phyloP scores from a whole-genome alignment of 53 echinoderm and acorn worm genomes.

The Echinarachnius parma region DNA sequence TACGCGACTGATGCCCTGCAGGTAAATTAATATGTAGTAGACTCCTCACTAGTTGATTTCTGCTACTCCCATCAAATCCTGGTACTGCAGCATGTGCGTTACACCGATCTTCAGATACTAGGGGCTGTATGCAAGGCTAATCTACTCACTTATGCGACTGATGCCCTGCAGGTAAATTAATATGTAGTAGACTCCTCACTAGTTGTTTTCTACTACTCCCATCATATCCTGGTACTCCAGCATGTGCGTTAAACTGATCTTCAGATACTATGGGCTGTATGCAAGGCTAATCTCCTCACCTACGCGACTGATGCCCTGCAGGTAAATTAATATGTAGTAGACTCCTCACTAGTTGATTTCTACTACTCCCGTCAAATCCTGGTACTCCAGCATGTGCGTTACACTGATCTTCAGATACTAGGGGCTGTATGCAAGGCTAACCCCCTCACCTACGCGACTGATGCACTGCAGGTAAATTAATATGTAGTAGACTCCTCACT shows the following conservation, averaged over 20 bases:
- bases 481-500: no score
- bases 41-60: slow-evolving; percentile 19
- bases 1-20: slow-evolving; percentile 32
- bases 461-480: slow-evolving; percentile 39
- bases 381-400: slow-evolving; percentile 20
- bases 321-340: slow-evolving; percentile 38
- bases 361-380: slow-evolving; percentile 9
- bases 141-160: slow-evolving; percentile 7
- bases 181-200: slow-evolving; percentile 25
- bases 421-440: slow-evolving; percentile 27
- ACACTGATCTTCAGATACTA: slow-evolving; percentile 21
- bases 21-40: slow-evolving; percentile 38
- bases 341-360: slow-evolving; percentile 19
- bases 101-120: slow-evolving; percentile 21
- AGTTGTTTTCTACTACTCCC: slow-evolving; percentile 11
- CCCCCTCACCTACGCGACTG: slow-evolving; percentile 8
- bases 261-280: slow-evolving; percentile 20
- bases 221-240: slow-evolving; percentile 11
- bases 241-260: slow-evolving; percentile 26
- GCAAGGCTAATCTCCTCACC: slow-evolving; percentile 17
- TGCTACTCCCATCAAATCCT: slow-evolving; percentile 13
- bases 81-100: slow-evolving; percentile 21
- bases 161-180: slow-evolving; percentile 39
- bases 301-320: slow-evolving; percentile 32
- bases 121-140: slow-evolving; percentile 27